phyloP scores from a whole-genome alignment of 2,888 invertebrate species.

The Mimumesa dahlbomi region DNA sequence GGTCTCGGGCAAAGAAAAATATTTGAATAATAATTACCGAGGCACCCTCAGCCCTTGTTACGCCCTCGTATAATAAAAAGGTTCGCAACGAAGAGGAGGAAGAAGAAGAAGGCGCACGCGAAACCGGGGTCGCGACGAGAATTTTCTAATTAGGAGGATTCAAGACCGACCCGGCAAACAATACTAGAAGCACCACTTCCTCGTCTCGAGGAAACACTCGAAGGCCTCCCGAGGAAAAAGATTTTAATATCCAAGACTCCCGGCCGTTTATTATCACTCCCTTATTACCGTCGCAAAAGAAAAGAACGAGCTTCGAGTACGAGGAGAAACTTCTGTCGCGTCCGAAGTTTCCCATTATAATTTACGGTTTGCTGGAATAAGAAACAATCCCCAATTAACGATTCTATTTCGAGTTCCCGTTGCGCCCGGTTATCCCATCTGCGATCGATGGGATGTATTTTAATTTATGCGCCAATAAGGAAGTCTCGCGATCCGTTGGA shows the following conservation, averaged over 20 bases:
- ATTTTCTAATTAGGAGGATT: constrained; percentile 78
- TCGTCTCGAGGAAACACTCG: constrained; percentile 53
- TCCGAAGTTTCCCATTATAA: constrained; percentile 15
- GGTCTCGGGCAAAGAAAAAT: constrained; percentile 70
- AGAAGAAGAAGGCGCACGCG: constrained; percentile 52
- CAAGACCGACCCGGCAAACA: constrained; percentile 68
- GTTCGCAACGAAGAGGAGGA: too few species aligned
- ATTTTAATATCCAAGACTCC: constrained; percentile 63
- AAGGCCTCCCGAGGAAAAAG: constrained; percentile 44
- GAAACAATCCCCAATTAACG: constrained; percentile 53
- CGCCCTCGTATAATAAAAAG: constrained; percentile 63
- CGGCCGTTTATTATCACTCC: constrained; percentile 60
- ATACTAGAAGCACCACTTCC: constrained; percentile 65
- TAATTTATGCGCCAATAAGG: constrained; percentile 38
- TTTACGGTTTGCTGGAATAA: constrained; percentile 31
- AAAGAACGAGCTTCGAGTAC: constrained; percentile 15
- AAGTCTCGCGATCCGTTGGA: constrained; percentile 10
- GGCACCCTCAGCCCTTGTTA: constrained; percentile 60
- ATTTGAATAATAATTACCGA: constrained; percentile 77
- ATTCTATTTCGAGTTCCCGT: constrained; percentile 12
- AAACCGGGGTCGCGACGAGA: constrained; percentile 66
- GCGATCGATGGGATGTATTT: constrained; percentile 19
- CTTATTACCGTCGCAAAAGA: constrained; percentile 56
- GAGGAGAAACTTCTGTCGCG: constrained; percentile 8
- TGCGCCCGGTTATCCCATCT: background rate